Evolutionary conservation across 2,797 vertebrate species (phyloP).

Genomic region (Dicrostonyx torquatus): DNA sequence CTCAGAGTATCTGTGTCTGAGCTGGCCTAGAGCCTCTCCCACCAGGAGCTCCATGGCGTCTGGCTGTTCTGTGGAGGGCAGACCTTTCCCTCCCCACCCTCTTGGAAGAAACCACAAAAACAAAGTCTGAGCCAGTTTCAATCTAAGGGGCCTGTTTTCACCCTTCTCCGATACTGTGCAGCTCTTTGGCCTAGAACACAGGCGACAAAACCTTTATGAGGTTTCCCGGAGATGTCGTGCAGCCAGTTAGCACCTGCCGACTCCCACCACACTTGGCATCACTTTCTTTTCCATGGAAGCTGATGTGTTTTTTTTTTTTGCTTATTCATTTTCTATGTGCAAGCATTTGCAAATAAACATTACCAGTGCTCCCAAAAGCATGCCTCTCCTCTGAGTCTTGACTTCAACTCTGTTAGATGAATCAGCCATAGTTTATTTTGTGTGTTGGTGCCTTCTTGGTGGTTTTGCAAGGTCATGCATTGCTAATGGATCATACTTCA

Average conservation of each 20-base stretch:
- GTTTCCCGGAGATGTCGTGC: constrained; percentile 58
- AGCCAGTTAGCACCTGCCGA: constrained; percentile 49
- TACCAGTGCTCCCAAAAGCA: background rate
- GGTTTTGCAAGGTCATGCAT: constrained; percentile 10
- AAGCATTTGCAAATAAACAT: constrained; percentile 54
- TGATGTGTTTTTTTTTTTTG: constrained; percentile 46
- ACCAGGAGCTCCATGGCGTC: rapidly evolving
- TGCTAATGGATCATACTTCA: background rate
- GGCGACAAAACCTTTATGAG: constrained; percentile 72
- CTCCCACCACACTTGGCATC: constrained; percentile 29
- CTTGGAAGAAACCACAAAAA: constrained; percentile 75
- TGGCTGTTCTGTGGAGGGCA: background rate
- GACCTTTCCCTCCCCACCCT: constrained; percentile 16
- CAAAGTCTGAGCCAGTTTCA: constrained; percentile 54
- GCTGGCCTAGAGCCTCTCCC: background rate
- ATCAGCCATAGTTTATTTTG: constrained; percentile 27
- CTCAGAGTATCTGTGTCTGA: background rate
- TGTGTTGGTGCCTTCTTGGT: background rate
- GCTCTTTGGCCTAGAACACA: constrained; percentile 11
- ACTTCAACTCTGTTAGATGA: background rate
- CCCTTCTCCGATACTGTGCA: background rate
- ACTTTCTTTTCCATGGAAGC: constrained; percentile 67
- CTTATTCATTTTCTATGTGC: constrained; percentile 3
- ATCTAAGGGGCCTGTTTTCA: constrained; percentile 65
- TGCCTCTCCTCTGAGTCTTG: background rate